phyloP scores from a whole-genome alignment of 2,113 vertebrate species.

The Bos javanicus region DNA sequence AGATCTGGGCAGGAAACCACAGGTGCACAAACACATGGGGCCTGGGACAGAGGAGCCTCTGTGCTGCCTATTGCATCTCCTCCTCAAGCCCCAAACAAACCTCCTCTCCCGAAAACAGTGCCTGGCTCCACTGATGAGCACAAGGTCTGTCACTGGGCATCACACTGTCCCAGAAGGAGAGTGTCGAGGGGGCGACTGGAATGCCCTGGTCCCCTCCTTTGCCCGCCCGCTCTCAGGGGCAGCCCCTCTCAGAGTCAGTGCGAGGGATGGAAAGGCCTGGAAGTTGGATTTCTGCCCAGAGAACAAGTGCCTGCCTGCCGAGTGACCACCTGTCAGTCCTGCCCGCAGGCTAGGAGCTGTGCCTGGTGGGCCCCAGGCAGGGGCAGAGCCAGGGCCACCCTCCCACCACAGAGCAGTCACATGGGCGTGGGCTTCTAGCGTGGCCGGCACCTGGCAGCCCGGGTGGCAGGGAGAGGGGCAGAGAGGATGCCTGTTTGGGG shows the following conservation, averaged over 20 bases:
- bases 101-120: background rate
- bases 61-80: background rate
- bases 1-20: background rate
- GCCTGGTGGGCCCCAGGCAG: background rate
- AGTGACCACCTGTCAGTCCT: background rate
- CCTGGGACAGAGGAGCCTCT: background rate
- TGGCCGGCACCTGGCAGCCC: background rate
- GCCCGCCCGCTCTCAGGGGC: background rate
- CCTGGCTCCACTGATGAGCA: background rate
- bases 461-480: fast-evolving
- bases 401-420: fast-evolving
- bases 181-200: background rate
- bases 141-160: background rate
- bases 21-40: background rate
- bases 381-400: background rate
- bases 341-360: fast-evolving
- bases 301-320: too few relatives aligned
- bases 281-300: background rate
- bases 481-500: background rate
- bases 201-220: background rate
- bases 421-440: fast-evolving
- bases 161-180: fast-evolving
- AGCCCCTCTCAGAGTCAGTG: background rate
- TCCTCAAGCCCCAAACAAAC: background rate
- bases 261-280: background rate